Conservation (phyloP, 1,140 invertebrate genomes). For the Solenopsis fugax region DNA sequence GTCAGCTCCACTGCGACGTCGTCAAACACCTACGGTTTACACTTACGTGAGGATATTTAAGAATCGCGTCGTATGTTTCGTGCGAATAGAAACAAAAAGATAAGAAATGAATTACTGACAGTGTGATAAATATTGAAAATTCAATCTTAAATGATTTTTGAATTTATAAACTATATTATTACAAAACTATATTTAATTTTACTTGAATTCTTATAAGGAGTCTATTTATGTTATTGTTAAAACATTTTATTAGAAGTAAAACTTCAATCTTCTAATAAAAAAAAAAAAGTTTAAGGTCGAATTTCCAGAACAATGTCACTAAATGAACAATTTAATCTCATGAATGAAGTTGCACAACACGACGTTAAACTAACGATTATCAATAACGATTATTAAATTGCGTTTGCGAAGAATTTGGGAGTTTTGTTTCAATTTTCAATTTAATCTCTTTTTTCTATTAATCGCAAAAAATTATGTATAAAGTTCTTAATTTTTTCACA, state of each 20-base stretch:
- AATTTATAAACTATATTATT: too few species aligned
- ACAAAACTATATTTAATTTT: too few species aligned
- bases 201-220: too few species aligned
- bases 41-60: background rate
- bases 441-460: background rate
- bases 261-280: too few species aligned
- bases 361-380: background rate
- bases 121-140: too few species aligned
- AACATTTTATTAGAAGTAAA: too few species aligned
- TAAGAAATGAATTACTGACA: background rate
- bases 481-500: background rate
- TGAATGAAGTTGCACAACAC: background rate
- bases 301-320: too few species aligned
- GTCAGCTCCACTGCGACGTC: conserved; percentile 96
- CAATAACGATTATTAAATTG: too few species aligned
- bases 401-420: background rate
- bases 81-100: background rate
- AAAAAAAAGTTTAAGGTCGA: too few species aligned
- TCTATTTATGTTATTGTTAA: too few species aligned
- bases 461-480: background rate
- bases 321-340: too few species aligned
- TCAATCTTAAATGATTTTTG: too few species aligned
- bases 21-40: conserved; percentile 92
- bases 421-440: background rate
- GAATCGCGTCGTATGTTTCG: background rate